Evolutionary conservation across 2,113 vertebrate species (phyloP).

Genomic region (Semnopithecus entellus): DNA sequence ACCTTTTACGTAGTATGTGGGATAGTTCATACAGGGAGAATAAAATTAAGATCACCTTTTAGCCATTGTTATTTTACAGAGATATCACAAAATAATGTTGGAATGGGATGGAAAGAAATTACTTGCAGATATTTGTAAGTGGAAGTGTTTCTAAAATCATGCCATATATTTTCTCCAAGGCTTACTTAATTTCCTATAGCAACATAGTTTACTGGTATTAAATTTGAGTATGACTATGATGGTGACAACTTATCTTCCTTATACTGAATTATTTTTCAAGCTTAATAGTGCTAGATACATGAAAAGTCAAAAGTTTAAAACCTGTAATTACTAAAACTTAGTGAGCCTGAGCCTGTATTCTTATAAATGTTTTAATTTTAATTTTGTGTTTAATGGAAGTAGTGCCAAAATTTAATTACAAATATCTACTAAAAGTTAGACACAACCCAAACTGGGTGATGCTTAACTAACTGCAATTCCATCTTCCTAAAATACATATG

Average conservation of each 20-base stretch:
- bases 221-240: not conserved
- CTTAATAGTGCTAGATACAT: not conserved
- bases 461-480: not conserved
- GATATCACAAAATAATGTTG: not conserved
- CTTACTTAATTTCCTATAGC: not conserved
- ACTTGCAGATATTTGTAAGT: not conserved
- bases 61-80: not conserved
- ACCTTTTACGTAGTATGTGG: not conserved
- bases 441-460: not conserved
- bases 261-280: not conserved
- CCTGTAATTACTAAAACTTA: not conserved
- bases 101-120: not conserved
- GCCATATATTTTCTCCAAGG: not conserved
- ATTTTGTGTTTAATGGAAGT: slow-evolving; percentile 25
- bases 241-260: not conserved
- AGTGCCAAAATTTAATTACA: not conserved
- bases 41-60: not conserved
- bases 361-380: not conserved
- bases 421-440: not conserved
- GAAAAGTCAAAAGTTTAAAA: not conserved
- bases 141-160: not conserved
- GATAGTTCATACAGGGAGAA: not conserved
- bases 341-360: not conserved
- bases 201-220: not conserved
- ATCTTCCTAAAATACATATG: not conserved